phyloP scores from a whole-genome alignment of 2,888 invertebrate genomes.

The Macrosoma leucophasiata region DNA sequence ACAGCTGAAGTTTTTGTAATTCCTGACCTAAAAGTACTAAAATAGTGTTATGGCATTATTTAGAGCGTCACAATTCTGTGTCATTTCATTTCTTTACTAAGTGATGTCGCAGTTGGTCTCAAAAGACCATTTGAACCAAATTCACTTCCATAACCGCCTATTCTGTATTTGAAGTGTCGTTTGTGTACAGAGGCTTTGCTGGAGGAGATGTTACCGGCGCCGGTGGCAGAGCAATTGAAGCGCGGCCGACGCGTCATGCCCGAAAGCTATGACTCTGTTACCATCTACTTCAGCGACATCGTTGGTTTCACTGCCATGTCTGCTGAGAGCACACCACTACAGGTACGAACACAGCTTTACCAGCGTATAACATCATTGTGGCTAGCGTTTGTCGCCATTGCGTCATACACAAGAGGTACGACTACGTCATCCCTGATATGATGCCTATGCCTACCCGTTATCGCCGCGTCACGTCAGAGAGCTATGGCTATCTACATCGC shows the following conservation, averaged over 20 bases:
- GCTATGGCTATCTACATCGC: not conserved
- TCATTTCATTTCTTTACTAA: too few species aligned
- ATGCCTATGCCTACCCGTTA: too few species aligned
- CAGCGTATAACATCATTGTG: not conserved
- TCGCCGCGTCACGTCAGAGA: too few species aligned
- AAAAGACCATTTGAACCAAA: too few species aligned
- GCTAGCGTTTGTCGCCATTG: not conserved
- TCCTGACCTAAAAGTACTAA: too few species aligned
- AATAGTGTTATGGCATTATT: too few species aligned
- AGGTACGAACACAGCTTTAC: slow-evolving; percentile 70
- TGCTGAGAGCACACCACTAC: slow-evolving; percentile 91
- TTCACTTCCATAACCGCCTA: not conserved
- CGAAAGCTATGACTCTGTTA: slow-evolving; percentile 92
- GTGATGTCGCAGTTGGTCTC: too few species aligned
- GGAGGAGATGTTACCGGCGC: slow-evolving; percentile 91
- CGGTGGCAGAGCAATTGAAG: slow-evolving; percentile 95
- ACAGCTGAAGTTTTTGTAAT: too few species aligned
- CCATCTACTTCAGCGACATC: slow-evolving; percentile 96
- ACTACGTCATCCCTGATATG: too few species aligned
- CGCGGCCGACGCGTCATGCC: slow-evolving; percentile 92
- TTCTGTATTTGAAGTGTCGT: not conserved
- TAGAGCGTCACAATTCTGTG: too few species aligned
- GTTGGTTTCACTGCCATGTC: slow-evolving; percentile 96
- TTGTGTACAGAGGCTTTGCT: slow-evolving; percentile 81
- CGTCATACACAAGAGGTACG: too few species aligned